Base-by-base conservation (phyloP, 2,113 vertebrate species). In the Chelonoidis abingdonii region DNA sequence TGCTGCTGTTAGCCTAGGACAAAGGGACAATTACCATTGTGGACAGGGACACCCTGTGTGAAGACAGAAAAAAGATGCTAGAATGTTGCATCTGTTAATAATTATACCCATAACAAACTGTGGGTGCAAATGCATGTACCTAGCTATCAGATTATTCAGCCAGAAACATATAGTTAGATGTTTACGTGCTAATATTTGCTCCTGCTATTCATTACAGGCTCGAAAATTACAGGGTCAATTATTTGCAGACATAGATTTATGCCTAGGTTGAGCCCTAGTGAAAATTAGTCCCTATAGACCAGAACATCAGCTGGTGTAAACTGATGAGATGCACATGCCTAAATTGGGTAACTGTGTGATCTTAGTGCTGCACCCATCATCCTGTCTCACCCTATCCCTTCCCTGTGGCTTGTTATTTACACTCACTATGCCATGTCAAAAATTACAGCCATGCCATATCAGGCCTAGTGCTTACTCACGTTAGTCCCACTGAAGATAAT, bases 21-120 rank as follows among this genome's bases (percentile, higher is more conserved):
- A 52, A 69, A 38, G 24, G 14, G 9, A 86, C 35, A 22, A 6
- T 8, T 50, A 79, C 31, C 31, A 5, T 57, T 14, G 22, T 13
- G 12, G 41, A 47, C 41, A 47, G 12, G 12, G 14, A 25, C 41
- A 78, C 5, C 22, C 35, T 38, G 29, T 59, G 53, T 59, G 6
- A 78, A 78, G 52, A 35, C 35, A 49, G 5, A 47, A 22, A 50
- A 87, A 87, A 87, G 22, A 35, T 31, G 14, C 17, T 87, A 75
- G 84, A 95, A 81, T 86, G 89, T 88, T 87, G 38, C 9, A 85
- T 89, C 62, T 31, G 10, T 84, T 89, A 95, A 92, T 83, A 81
- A 83, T 41, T 90, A 56, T 82, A 62, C 35, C 81, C 53, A 35
- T 82, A 88, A 88, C 25, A 83, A 47, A 11, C 12, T 89, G 84